Evolutionary conservation across 2,888 invertebrate species (phyloP).

Genomic region (Leptopterna dolabrata): DNA sequence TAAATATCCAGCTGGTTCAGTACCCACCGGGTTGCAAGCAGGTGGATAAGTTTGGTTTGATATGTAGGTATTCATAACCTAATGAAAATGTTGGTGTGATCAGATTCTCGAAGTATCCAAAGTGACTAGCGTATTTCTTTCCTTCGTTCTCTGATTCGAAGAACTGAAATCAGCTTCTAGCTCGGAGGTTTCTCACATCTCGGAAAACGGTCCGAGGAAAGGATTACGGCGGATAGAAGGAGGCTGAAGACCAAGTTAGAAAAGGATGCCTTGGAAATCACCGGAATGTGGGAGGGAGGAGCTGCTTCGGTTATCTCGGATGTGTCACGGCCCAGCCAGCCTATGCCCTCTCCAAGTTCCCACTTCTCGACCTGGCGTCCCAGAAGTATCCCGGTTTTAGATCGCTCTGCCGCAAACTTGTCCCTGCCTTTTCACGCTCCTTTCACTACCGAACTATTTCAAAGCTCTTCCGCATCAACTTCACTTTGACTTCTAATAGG

Average conservation of each 20-base stretch:
- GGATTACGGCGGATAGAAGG: not conserved
- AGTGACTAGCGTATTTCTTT: too few relatives aligned
- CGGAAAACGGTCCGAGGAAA: not conserved
- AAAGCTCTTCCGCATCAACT: not conserved
- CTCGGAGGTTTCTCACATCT: not conserved
- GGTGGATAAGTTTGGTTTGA: too few relatives aligned
- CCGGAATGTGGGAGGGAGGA: conserved; percentile 46
- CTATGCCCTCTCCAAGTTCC: not conserved
- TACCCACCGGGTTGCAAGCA: too few relatives aligned
- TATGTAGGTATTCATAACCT: too few relatives aligned
- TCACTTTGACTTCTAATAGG: too few relatives aligned
- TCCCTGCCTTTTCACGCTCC: not conserved
- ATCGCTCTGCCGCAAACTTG: not conserved
- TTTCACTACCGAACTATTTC: conserved; percentile 15
- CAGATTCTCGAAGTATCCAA: too few relatives aligned
- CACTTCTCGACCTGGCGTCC: not conserved
- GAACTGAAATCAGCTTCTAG: too few relatives aligned
- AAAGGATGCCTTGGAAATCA: conserved; percentile 33
- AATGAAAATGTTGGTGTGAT: too few relatives aligned
- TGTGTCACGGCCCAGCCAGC: conserved; percentile 26
- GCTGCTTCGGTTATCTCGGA: conserved; percentile 42
- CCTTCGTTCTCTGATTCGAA: too few relatives aligned
- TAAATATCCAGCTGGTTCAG: too few relatives aligned
- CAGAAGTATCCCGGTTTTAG: not conserved
- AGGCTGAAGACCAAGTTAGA: conserved; percentile 10